These are phyloP conservation scores for Vulpes vulpes DNA, from an alignment of 2,113 vertebrate genomes.

Conservation along the genomic window DNA sequence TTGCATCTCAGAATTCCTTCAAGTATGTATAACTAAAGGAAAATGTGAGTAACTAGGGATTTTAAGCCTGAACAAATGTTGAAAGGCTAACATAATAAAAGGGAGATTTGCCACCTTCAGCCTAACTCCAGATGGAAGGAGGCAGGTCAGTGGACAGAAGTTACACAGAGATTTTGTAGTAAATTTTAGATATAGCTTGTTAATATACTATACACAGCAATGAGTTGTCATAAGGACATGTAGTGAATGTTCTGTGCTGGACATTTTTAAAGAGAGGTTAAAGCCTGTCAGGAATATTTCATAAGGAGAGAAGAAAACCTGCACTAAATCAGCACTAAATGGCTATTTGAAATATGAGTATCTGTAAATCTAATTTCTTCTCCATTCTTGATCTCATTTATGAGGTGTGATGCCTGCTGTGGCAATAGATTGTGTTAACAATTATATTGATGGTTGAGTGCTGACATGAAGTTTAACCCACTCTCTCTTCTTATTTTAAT, in stretches of 20 bases:
- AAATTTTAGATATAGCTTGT: neutral
- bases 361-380: slow-evolving; percentile 54
- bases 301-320: neutral
- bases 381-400: slow-evolving; percentile 61
- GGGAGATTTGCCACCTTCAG: neutral
- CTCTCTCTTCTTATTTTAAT: slow-evolving; percentile 47
- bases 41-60: neutral
- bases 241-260: neutral
- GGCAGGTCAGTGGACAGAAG: neutral
- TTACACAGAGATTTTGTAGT: neutral
- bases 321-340: slow-evolving; percentile 41
- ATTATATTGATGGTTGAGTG: neutral
- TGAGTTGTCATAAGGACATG: neutral
- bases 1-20: neutral
- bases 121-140: slow-evolving; percentile 27
- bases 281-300: slow-evolving; percentile 14
- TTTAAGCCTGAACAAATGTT: slow-evolving; percentile 62
- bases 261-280: slow-evolving; percentile 58
- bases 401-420: neutral
- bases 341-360: slow-evolving; percentile 19
- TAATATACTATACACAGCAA: neutral
- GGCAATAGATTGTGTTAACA: slow-evolving; percentile 17
- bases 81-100: slow-evolving; percentile 9
- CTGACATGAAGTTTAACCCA: slow-evolving; percentile 31
- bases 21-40: neutral